Evolutionary conservation across 30 jellyfish, hydroid and myxozoan species (phyloP), one percentile per base, ranked within the genome.

Genomic region (Sanderia malayensis): DNA sequence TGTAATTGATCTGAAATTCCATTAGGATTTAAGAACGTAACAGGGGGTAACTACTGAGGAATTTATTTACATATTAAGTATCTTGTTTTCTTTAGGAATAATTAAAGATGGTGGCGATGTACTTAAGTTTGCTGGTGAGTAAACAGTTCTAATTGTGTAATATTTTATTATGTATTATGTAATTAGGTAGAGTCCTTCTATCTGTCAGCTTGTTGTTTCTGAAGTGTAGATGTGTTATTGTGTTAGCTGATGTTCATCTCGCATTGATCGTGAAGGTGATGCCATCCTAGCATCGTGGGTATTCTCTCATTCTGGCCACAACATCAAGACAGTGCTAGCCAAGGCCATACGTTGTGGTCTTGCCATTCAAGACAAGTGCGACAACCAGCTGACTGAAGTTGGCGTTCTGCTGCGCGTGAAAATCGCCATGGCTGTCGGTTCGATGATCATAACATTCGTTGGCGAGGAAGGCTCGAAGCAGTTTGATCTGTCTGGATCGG

Each of bases 251-350:
- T n/a, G n/a, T n/a, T n/a, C n/a, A n/a, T n/a, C n/a, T n/a, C n/a
- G n/a, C n/a, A n/a, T n/a, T n/a, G n/a, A n/a, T n/a, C n/a, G n/a
- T n/a, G n/a, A n/a, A 88, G 97, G 97, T 33, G 97, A 88, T 73
- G 97, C 97, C 23, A 81, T 88, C 49, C 64, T 88, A 22, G 97
- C 94, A 19, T 80, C 97, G 0, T 88, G 97, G 97, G 74, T 79
- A 13, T 88, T 94, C 70, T 74, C 96, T 25, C 87, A 82, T 47
- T 73, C 86, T 20, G 94, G 93, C 15, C 87, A 81, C 82, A 88
- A 88, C 65, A 84, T 86, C 49, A 76, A 88, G 47, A 37, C 94
- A 0, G 84, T 82, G 10, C 95, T 88, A 22, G 73, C 93, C 29
- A 88, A 88, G 28, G 97, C 86, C 1, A 88, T 81, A 2, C 77